Evolutionary conservation across 2,113 vertebrate genomes (phyloP).

Genomic region (Merops nubicus): DNA sequence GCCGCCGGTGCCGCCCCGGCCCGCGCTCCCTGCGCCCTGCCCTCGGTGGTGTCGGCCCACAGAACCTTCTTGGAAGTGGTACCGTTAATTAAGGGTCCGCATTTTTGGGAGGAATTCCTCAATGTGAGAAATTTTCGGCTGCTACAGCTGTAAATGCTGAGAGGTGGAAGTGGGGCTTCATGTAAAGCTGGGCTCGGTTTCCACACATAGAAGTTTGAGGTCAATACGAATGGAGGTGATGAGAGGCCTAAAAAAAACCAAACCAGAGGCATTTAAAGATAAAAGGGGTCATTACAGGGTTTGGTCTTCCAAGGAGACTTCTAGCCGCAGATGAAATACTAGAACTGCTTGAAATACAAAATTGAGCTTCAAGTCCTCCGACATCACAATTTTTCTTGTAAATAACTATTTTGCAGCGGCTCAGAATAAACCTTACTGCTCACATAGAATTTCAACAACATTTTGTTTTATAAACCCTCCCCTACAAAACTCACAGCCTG

Average conservation of each 20-base stretch:
- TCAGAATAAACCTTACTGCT: neutral
- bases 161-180: neutral
- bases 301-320: neutral
- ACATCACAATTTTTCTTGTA: neutral
- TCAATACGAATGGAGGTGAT: neutral
- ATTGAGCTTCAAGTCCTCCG: neutral
- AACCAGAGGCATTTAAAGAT: neutral
- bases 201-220: neutral
- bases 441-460: neutral
- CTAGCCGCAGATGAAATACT: neutral
- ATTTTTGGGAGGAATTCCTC: neutral
- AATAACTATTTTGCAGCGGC: neutral
- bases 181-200: no score
- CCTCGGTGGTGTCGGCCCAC: no score
- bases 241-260: neutral
- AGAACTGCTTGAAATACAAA: neutral
- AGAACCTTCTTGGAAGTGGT: neutral
- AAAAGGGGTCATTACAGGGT: neutral
- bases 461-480: neutral
- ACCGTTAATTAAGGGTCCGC: no score
- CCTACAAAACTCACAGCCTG: neutral
- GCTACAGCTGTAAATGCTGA: neutral
- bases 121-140: neutral
- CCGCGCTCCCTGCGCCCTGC: no score
- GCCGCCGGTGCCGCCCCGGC: accelerated